Evolutionary conservation across 2,888 invertebrate species (phyloP), one percentile per base, ranked within the genome.

Genomic region (Galerucella nymphaeae): DNA sequence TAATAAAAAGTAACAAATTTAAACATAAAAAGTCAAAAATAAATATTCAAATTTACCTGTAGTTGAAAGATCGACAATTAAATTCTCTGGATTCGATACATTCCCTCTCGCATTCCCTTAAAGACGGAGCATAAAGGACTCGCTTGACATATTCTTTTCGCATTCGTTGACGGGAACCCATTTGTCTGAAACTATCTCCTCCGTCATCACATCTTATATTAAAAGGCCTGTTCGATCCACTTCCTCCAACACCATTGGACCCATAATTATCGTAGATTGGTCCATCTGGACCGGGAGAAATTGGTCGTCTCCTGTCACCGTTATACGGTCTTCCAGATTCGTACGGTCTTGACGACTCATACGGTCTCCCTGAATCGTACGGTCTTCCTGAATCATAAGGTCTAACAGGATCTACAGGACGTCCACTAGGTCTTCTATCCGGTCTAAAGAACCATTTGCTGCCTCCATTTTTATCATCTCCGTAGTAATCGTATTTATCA

Each of bases 31-130:
- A 45, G 6, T 2, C 13, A 11, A 0, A 45, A 11, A 45, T 45
- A 14, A 14, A 13, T 13, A 1, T 14, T 45, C 14, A 13, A 45
- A 76, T 77, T 82, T 87, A 93, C 92, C 93, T 92, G 87, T 91
- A 96, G 87, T 96, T 96, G 86, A 96, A 96, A 48, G 96, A 93
- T 84, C 94, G 90, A 83, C 96, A 96, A 71, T 93, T 90, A 84
- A 96, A 96, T 83, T 95, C 95, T 79, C 93, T 89, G 42, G 92
- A 91, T 82, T 95, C 94, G 57, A 92, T 90, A 85, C 96, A 96
- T 83, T 95, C 95, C 74, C 94, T 89, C 86, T 96, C 94, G 85
- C 96, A 96, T 75, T 94, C 93, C 0, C 91, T 90, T 81, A 96
- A 86, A 0, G 93, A 92, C 42, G 93, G 91, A 2, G 93, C 93